Percentiles rank a stretch among this genome's conserved stretches.
Evolutionary conservation across 2,113 vertebrate genomes (phyloP).

Genomic region (Nycticryphes semicollaris): DNA sequence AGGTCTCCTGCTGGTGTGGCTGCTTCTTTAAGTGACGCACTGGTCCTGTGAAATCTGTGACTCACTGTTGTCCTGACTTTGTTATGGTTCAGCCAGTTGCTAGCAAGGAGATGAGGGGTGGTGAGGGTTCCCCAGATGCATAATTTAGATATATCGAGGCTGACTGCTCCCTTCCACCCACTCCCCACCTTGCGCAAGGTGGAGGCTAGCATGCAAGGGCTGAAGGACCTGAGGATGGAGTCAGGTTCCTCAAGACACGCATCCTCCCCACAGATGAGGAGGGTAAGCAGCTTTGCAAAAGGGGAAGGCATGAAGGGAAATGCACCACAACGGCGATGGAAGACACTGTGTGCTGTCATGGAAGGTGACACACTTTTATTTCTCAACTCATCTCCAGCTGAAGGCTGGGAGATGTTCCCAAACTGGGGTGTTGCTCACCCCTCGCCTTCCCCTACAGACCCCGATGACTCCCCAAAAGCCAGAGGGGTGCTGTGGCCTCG

Average conservation of each 20-base stretch:
- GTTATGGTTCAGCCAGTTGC: slow-evolving; percentile 1
- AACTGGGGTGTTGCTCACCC: neutral
- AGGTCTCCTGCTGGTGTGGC: neutral
- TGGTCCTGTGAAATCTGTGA: slow-evolving; percentile 32
- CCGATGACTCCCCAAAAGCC: rapidly evolving
- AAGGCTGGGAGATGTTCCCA: neutral
- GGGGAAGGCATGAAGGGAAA: neutral
- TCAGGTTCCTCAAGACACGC: neutral
- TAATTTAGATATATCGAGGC: neutral
- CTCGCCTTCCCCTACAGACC: neutral
- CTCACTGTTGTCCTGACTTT: slow-evolving; percentile 38
- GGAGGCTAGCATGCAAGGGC: neutral
- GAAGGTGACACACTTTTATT: neutral
- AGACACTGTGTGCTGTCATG: neutral
- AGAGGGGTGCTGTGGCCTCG: neutral
- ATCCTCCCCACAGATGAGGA: neutral
- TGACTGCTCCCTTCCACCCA: slow-evolving; percentile 24
- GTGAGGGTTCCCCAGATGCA: neutral
- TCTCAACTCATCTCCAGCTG: neutral
- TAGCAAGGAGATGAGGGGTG: neutral
- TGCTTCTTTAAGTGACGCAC: slow-evolving; percentile 30
- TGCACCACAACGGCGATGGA: rapidly evolving
- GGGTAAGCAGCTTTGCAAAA: neutral
- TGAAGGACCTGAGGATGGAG: neutral
- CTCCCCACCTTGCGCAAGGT: neutral